Base-by-base conservation (phyloP, 2,888 invertebrate genomes). In the Epinotia nisella region DNA sequence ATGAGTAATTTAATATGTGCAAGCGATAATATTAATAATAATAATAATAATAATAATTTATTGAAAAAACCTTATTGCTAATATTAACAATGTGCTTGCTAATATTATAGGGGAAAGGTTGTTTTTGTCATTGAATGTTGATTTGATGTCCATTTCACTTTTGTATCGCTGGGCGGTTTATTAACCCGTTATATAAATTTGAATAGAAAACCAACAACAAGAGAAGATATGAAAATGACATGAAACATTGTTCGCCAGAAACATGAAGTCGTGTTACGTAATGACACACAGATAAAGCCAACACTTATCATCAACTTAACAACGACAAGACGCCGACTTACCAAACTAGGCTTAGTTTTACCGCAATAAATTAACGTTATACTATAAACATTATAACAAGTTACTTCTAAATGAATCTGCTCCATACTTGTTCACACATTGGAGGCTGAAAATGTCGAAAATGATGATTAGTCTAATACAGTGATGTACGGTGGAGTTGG, bases 351-450 rank as follows among this genome's bases (percentile, higher is more conserved):
- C 86, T 84, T 85, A 85, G 81, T 84, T 87, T 83, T 81, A 86
- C 85, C 83, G 83, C 82, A 85, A 86, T 83, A 76, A 80, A 90
- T 86, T 87, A 87, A 88, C 86, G 84, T 86, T 83, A 84, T 83
- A 89, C 83, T 85, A 83, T 85, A 86, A 88, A 87, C 79, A 85
- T 85, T 85, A 87, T 87, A 88, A 89, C 88, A 88, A 88, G 83
- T 89, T 85, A 89, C 90, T 89, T 86, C 88, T 88, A 90, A 90
- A 90, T 87, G 84, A 89, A 88, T 88, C 90, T 85, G 87, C 89
- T 84, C 91, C 86, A 92, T 89, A 90, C 87, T 88, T 89, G 92
- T 93, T 93, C 92, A 93, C 92, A 92, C 90, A 92, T 90, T 92
- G 92, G 91, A 92, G 88, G 93, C 93, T 93, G 93, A 87, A 93